Base-by-base conservation (phyloP, 2,888 invertebrate species). In the Leucania comma region DNA sequence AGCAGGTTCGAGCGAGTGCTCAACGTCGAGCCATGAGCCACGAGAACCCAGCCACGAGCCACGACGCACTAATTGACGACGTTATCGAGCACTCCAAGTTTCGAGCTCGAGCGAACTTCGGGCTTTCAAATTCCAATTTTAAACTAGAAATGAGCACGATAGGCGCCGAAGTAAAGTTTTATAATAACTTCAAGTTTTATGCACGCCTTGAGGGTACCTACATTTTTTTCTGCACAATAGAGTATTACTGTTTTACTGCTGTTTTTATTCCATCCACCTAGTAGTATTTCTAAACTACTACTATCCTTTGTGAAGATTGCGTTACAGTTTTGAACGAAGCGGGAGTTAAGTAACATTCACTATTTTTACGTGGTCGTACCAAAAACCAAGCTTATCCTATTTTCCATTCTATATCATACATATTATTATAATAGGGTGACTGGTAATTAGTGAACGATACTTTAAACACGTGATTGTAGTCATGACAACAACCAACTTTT, bases 31-130 rank as follows among this genome's bases (percentile, higher is more conserved):
- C 81, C 83, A 87, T 62, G 76, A 86, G 82, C 81, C 82, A 87
- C 88, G 88, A 88, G 46, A 48, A 48, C 46, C 46, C 46, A 48
- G 46, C 46, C 83, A 87, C 63, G 76, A 86, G 82, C 81, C 82
- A 87, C 88, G 88, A 88, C 88, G 88, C 88, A 91, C 92, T 95
- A 95, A 95, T 95, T 95, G 94, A 93, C 92, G 94, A 93, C 88
- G 90, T 88, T 91, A 94, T 93, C 91, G 91, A 91, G 90, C 89
- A 88, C 91, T 92, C 86, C 84, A 91, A 92, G 91, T 91, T 91
- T 89, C 82, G 81, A 88, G 89, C 89, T 82, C 80, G 75, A 87
- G 83, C 89, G 84, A 94, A 94, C 92, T 94, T 91, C 63, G 81
- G 75, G 86, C 88, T 89, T 91, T 90, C 89, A 90, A 92, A 93